These are phyloP conservation scores for Tanypteryx hageni DNA, from an alignment of 2,888 invertebrate species.

Conservation along the genomic window DNA sequence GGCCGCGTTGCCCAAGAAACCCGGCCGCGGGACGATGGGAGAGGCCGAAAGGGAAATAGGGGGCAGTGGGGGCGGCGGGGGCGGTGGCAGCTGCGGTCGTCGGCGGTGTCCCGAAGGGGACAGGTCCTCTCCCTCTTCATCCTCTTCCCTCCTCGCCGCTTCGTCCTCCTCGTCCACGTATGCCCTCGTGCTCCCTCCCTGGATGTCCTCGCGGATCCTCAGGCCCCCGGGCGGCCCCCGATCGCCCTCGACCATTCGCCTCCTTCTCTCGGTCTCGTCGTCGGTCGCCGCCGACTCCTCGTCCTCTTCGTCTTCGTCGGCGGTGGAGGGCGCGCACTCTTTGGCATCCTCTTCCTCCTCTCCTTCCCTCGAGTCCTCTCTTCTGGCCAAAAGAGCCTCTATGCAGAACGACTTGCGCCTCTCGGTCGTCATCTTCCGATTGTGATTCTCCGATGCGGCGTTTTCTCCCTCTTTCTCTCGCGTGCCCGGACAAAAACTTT, in stretches of 20 bases:
- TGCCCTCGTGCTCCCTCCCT: constrained; percentile 70
- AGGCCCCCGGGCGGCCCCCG: constrained; percentile 71
- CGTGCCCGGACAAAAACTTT: too few relatives aligned
- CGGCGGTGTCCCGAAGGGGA: constrained; percentile 76
- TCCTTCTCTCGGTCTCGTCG: constrained; percentile 72
- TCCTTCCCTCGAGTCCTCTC: constrained; percentile 70
- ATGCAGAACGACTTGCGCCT: constrained; percentile 91
- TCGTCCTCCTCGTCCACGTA: constrained; percentile 73
- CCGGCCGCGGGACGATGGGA: constrained; percentile 73
- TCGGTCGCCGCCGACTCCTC: constrained; percentile 71
- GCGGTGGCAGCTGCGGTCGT: constrained; percentile 51
- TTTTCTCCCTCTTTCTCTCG: too few relatives aligned
- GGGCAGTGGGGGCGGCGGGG: constrained; percentile 28
- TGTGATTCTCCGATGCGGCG: constrained; percentile 27
- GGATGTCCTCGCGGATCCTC: constrained; percentile 69
- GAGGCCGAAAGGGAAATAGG: constrained; percentile 50
- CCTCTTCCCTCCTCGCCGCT: constrained; percentile 76
- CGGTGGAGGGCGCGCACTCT: not conserved
- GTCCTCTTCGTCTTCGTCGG: constrained; percentile 11
- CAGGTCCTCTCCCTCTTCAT: constrained; percentile 80
- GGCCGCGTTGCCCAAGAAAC: constrained; percentile 73
- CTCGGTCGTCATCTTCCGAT: constrained; percentile 65
- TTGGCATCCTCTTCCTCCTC: constrained; percentile 67
- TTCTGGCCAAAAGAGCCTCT: constrained; percentile 88
- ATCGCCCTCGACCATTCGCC: constrained; percentile 68